Percentiles rank a stretch among this genome's conserved stretches.
phyloP scores from a whole-genome alignment of 2,888 invertebrate species.

The Clistopyga incitator region DNA sequence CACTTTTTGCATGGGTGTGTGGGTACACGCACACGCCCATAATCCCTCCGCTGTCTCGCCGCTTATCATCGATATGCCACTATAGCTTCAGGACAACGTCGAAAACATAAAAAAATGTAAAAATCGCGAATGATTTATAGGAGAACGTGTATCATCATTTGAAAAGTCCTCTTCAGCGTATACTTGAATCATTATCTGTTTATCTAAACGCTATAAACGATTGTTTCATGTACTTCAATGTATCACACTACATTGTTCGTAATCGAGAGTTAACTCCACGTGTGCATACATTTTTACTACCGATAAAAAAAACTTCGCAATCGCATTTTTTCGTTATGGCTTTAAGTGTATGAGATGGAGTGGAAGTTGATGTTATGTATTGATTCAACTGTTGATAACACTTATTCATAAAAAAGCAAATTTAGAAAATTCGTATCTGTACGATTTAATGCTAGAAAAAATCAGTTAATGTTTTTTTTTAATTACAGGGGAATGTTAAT shows the following conservation, averaged over 20 bases:
- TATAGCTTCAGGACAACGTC: background rate
- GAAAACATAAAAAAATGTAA: background rate
- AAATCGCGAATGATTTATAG: slow-evolving; percentile 8
- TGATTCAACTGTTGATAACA: too few relatives aligned
- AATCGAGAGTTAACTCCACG: slow-evolving; percentile 22
- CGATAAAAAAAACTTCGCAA: background rate
- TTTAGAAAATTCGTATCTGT: too few relatives aligned
- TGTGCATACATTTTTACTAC: slow-evolving; percentile 10
- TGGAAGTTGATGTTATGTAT: background rate
- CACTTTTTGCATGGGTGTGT: slow-evolving; percentile 4
- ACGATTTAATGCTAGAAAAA: too few relatives aligned
- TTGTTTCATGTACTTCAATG: slow-evolving; percentile 9
- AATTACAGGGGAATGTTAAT: too few relatives aligned
- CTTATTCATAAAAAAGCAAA: too few relatives aligned
- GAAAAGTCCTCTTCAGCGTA: slow-evolving; percentile 1
- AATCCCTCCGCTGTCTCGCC: background rate
- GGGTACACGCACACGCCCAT: background rate
- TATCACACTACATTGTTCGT: slow-evolving; percentile 19
- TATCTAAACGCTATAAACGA: slow-evolving; percentile 22
- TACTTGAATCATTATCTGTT: slow-evolving; percentile 39
- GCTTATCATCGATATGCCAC: slow-evolving; percentile 10
- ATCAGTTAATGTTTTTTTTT: too few relatives aligned
- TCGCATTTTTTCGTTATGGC: background rate
- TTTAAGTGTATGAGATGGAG: background rate
- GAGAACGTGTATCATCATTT: slow-evolving; percentile 18